phyloP scores from a whole-genome alignment of 2,113 vertebrate species.

The Xerus inauris region DNA sequence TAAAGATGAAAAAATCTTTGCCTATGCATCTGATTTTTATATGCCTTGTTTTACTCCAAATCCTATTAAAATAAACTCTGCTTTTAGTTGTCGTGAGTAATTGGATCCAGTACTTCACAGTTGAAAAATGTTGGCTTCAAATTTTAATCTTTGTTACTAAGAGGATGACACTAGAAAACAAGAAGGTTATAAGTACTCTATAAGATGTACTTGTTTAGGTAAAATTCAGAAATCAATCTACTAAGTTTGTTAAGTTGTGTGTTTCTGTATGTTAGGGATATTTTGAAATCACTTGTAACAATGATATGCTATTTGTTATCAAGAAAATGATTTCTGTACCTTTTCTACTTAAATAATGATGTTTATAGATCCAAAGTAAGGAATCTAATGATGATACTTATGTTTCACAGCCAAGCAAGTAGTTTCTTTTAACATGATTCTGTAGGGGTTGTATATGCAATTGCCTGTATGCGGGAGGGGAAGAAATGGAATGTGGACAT shows the following conservation, averaged over 20 bases:
- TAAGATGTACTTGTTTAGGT: constrained; percentile 61
- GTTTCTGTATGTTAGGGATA: constrained; percentile 42
- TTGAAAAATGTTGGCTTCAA: constrained; percentile 80
- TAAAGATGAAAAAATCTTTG: constrained; percentile 91
- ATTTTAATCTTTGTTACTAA: constrained; percentile 83
- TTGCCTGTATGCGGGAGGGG: accelerated
- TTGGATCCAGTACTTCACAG: constrained; percentile 88
- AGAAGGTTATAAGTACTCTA: background rate
- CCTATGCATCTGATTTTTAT: constrained; percentile 91
- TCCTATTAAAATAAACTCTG: constrained; percentile 91
- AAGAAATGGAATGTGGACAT: background rate
- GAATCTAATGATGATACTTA: background rate
- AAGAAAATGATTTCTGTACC: background rate
- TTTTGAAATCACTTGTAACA: constrained; percentile 57
- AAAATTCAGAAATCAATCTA: constrained; percentile 36
- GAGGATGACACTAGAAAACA: constrained; percentile 68
- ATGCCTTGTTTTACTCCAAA: constrained; percentile 89
- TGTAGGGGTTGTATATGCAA: background rate
- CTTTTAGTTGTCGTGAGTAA: constrained; percentile 89
- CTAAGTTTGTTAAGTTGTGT: background rate
- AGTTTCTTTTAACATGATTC: background rate
- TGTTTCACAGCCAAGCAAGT: background rate
- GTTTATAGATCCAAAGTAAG: background rate
- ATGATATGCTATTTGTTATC: constrained; percentile 21
- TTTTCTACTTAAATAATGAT: constrained; percentile 45